Conservation (phyloP, 2,888 invertebrate species). For the Drosophila vallismaia region DNA sequence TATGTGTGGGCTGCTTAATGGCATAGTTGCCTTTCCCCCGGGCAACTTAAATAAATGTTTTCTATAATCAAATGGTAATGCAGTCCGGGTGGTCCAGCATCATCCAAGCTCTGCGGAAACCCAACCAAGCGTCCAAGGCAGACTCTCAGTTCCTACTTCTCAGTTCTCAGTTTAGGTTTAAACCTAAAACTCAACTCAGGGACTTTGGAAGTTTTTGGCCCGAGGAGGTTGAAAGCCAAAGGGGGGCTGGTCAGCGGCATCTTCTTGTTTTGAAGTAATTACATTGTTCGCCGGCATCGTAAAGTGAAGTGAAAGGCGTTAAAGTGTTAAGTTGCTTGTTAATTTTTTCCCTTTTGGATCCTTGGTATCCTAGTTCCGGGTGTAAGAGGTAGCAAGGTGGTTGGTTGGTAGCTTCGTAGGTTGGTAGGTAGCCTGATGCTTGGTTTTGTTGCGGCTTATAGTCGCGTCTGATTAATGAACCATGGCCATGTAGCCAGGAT, state of each 20-base stretch:
- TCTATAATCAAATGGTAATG: constrained; percentile 78
- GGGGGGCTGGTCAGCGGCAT: constrained; percentile 40
- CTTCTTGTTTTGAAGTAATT: constrained; percentile 73
- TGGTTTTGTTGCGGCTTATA: constrained; percentile 73
- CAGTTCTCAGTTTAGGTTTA: constrained; percentile 9
- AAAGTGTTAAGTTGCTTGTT: constrained; percentile 80
- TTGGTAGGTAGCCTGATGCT: constrained; percentile 32
- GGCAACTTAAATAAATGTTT: constrained; percentile 74
- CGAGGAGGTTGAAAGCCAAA: constrained; percentile 7
- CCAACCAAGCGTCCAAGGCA: constrained; percentile 55
- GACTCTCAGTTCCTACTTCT: constrained; percentile 31
- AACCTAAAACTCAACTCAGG: constrained; percentile 24
- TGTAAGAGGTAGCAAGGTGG: neutral
- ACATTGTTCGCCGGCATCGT: constrained; percentile 75
- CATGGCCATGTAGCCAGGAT: constrained; percentile 73
- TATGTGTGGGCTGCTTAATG: constrained; percentile 37
- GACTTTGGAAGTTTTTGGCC: constrained; percentile 3
- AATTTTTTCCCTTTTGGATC: constrained; percentile 62
- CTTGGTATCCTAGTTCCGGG: constrained; percentile 16
- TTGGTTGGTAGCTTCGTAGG: neutral
- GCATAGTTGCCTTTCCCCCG: constrained; percentile 35
- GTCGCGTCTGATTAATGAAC: constrained; percentile 77
- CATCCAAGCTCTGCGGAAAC: constrained; percentile 27
- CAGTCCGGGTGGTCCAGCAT: constrained; percentile 49
- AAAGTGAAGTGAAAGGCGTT: constrained; percentile 78